Conservation (phyloP, 2,113 vertebrate species). For the Etheostoma spectabile region DNA sequence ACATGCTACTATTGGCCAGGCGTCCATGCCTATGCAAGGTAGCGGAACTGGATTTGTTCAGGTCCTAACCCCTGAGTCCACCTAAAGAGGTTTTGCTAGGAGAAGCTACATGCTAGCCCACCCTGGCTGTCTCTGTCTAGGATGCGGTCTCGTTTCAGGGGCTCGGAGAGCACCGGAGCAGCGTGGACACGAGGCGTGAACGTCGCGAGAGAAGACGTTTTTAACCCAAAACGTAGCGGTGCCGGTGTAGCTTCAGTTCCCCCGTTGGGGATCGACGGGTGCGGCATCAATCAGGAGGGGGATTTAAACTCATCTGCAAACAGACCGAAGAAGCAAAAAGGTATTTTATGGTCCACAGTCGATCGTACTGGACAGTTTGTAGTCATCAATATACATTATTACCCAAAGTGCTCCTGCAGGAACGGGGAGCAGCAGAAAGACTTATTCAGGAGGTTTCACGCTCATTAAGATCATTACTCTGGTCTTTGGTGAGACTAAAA, state of each 20-base stretch:
- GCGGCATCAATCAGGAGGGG: not conserved
- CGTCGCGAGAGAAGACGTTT: no score
- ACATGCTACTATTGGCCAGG: no score
- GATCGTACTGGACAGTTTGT: not conserved
- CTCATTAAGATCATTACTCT: not conserved
- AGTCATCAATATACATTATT: not conserved
- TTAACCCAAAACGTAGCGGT: no score
- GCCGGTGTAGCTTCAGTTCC: not conserved
- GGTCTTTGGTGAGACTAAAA: constrained; percentile 56
- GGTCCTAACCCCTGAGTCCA: no score
- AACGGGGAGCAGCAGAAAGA: constrained; percentile 25
- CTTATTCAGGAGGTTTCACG: not conserved
- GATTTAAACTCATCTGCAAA: constrained; percentile 10
- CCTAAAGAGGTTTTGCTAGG: no score
- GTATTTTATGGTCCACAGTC: constrained; percentile 32
- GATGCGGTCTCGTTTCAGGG: no score
- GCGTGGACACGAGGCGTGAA: no score
- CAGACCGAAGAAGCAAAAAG: not conserved
- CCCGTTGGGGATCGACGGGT: not conserved
- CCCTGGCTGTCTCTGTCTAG: no score
- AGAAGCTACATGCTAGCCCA: no score
- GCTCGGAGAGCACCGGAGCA: no score
- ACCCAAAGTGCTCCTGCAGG: constrained; percentile 10
- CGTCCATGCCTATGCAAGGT: no score
- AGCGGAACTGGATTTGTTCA: no score